Evolutionary conservation across 2,113 vertebrate genomes (phyloP).

Genomic region (Motacilla tschutschensis): DNA sequence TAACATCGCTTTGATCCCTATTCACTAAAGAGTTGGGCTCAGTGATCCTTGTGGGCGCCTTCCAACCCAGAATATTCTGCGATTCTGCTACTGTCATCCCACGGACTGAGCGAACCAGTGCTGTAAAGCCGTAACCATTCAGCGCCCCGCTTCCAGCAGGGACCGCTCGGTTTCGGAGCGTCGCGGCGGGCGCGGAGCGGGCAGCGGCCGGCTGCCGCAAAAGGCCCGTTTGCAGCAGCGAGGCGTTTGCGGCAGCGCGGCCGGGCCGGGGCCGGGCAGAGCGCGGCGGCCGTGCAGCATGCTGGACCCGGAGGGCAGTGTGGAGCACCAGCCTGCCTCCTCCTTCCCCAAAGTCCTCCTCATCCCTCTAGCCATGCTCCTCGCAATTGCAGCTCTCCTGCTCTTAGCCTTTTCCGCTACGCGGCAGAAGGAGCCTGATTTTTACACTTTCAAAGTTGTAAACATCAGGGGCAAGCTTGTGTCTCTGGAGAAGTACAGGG

Average conservation of each 20-base stretch:
- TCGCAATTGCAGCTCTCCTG: conserved; percentile 57
- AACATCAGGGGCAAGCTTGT: conserved; percentile 95
- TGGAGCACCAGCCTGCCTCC: conserved; percentile 41
- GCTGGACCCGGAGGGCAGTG: conserved; percentile 67
- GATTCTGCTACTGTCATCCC: neutral
- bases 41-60: neutral
- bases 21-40: neutral
- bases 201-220: neutral
- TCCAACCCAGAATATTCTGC: neutral
- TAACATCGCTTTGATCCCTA: neutral
- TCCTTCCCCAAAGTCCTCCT: conserved; percentile 9
- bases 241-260: conserved; percentile 28
- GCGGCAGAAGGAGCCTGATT: conserved; percentile 81
- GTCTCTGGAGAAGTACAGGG: conserved; percentile 94
- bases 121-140: neutral
- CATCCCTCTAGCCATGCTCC: conserved; percentile 65
- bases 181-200: neutral
- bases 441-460: conserved; percentile 91
- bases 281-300: conserved; percentile 39
- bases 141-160: accelerated
- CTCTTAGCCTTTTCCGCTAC: conserved; percentile 62
- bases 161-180: accelerated
- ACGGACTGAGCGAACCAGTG: accelerated
- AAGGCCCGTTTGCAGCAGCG: conserved; percentile 43
- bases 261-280: neutral